Percentiles rank a stretch among this genome's conserved stretches.
These are phyloP conservation scores for Ormyrus rosae DNA, from an alignment of 2,888 invertebrate species.

Conservation along the genomic window DNA sequence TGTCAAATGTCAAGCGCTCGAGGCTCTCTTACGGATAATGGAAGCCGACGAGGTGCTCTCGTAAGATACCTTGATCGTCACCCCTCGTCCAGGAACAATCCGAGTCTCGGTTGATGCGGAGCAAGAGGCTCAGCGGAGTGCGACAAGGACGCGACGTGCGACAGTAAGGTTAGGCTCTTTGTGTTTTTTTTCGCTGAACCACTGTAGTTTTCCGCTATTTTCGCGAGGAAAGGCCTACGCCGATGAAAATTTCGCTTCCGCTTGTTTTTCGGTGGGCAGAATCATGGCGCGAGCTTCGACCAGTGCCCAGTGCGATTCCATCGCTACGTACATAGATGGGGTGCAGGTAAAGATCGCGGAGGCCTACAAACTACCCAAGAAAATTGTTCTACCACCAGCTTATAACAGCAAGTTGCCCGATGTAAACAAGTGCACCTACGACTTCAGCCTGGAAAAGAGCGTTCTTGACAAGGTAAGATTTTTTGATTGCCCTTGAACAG, in stretches of 20 bases:
- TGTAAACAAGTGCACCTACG: conserved; percentile 80
- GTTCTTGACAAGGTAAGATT: conserved; percentile 80
- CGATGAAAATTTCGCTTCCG: not conserved
- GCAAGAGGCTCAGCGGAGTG: not conserved
- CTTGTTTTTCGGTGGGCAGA: not conserved
- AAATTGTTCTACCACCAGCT: conserved; percentile 80
- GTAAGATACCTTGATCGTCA: conserved; percentile 1
- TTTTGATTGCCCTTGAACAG: conserved; percentile 1
- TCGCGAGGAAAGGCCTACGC: not conserved
- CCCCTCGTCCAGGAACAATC: not conserved
- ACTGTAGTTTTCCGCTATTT: not conserved
- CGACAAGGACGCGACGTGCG: conserved; percentile 19
- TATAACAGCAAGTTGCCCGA: conserved; percentile 78
- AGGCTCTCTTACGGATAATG: conserved; percentile 18
- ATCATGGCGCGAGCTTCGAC: conserved; percentile 68
- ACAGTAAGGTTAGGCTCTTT: conserved; percentile 40
- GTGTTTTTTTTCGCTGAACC: not conserved
- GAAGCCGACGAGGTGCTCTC: conserved; percentile 1
- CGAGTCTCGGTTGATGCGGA: conserved; percentile 27
- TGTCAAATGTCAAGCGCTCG: conserved; percentile 50
- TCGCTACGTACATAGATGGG: conserved; percentile 84
- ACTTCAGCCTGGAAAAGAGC: conserved; percentile 85
- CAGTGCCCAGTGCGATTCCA: conserved; percentile 71
- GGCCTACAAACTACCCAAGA: conserved; percentile 88
- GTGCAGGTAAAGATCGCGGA: conserved; percentile 93